These are phyloP conservation scores for Drosophila punjabiensis DNA, from an alignment of 1,140 invertebrate genomes.

Conservation along the genomic window DNA sequence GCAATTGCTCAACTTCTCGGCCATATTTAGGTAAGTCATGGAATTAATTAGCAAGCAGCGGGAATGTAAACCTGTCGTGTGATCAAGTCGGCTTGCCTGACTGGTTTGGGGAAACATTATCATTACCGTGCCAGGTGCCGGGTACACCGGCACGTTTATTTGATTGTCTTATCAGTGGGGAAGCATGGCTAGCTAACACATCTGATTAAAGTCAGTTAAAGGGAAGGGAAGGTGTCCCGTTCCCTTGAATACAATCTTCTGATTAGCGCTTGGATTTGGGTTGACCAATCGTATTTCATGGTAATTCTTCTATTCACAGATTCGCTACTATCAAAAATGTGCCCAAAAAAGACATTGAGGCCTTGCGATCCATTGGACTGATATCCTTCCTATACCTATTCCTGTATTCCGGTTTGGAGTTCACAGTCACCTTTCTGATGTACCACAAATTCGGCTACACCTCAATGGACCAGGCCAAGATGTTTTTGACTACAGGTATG, in stretches of 20 bases:
- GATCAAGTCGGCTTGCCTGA: constrained; percentile 34
- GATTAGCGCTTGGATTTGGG: constrained; percentile 6
- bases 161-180: constrained; percentile 50
- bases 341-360: constrained; percentile 87
- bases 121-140: constrained; percentile 44
- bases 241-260: constrained; percentile 12
- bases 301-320: constrained; percentile 84
- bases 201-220: constrained; percentile 29
- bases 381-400: constrained; percentile 98
- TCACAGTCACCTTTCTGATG: constrained; percentile 98
- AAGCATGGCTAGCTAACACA: background rate
- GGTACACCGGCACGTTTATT: constrained; percentile 36
- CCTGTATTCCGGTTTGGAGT: constrained; percentile 98
- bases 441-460: constrained; percentile 96
- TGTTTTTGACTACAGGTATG: constrained; percentile 96
- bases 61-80: constrained; percentile 20
- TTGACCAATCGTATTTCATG: constrained; percentile 25
- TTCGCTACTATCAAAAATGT: constrained; percentile 89
- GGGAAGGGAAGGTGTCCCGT: background rate
- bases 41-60: constrained; percentile 59
- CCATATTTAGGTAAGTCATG: constrained; percentile 80
- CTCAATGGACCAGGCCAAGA: constrained; percentile 98
- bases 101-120: constrained; percentile 50
- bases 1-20: constrained; percentile 87
- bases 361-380: constrained; percentile 91